phyloP scores from a whole-genome alignment of 2,888 invertebrate genomes.

The Drosophila prostipennis region DNA sequence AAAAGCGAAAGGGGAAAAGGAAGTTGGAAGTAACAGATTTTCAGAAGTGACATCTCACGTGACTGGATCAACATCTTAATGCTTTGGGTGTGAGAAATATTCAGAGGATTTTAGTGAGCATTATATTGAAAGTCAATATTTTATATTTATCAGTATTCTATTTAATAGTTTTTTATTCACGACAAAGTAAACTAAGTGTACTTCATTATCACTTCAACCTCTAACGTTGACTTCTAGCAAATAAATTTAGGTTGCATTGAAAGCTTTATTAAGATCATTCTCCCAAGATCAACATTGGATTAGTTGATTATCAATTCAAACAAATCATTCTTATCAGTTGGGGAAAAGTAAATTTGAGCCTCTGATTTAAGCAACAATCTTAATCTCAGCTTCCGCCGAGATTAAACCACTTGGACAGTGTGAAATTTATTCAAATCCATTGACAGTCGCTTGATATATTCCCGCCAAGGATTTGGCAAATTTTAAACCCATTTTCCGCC shows the following conservation, averaged over 20 bases:
- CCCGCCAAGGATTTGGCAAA: conserved; percentile 34
- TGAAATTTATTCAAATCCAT: conserved; percentile 34
- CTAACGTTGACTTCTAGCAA: neutral
- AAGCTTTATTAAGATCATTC: neutral
- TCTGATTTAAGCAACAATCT: neutral
- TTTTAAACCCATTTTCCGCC: conserved; percentile 31
- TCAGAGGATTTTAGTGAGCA: neutral
- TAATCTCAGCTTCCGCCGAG: conserved; percentile 8
- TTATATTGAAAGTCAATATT: too few relatives aligned
- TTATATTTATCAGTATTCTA: too few relatives aligned
- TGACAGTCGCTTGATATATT: conserved; percentile 31
- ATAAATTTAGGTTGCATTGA: neutral
- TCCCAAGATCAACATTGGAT: conserved; percentile 6
- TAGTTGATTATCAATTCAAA: neutral
- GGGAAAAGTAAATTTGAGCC: conserved; percentile 5
- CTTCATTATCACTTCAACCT: neutral
- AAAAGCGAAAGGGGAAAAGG: neutral
- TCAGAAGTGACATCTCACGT: neutral
- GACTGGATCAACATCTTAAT: neutral
- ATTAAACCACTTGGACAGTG: conserved; percentile 24
- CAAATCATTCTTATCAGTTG: conserved; percentile 3
- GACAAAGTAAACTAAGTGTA: neutral
- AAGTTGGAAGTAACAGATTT: neutral
- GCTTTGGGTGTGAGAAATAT: neutral
- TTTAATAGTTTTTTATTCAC: neutral